phyloP scores from a whole-genome alignment of 2,888 invertebrate species.

The Panzeria rudis region DNA sequence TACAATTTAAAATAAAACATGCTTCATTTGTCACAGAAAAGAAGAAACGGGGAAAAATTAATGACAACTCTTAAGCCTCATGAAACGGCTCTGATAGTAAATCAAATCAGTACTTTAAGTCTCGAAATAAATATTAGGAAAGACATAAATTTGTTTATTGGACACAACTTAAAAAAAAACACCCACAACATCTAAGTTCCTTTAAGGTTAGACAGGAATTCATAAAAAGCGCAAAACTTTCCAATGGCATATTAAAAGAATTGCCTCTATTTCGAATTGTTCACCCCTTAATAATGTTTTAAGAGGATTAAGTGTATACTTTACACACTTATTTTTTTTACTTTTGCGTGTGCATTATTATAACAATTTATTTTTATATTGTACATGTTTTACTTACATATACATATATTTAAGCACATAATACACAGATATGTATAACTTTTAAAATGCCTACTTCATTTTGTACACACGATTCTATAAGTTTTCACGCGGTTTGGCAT shows the following conservation, averaged over 20 bases:
- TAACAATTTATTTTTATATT: slow-evolving; percentile 30
- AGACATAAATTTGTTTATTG: too few relatives aligned
- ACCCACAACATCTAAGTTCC: too few relatives aligned
- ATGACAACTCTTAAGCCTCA: background rate
- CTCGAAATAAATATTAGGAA: too few relatives aligned
- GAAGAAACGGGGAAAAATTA: background rate
- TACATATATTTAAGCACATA: background rate
- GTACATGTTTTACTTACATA: background rate
- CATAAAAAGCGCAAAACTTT: too few relatives aligned
- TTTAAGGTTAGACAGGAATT: too few relatives aligned
- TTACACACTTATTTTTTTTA: slow-evolving; percentile 9
- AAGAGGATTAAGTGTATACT: slow-evolving; percentile 7
- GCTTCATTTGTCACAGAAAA: slow-evolving; percentile 39
- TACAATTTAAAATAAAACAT: slow-evolving; percentile 36
- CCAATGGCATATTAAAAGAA: background rate
- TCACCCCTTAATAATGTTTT: background rate
- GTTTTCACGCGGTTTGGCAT: slow-evolving; percentile 66
- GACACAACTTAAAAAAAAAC: too few relatives aligned
- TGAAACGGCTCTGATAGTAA: background rate
- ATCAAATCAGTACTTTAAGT: too few relatives aligned
- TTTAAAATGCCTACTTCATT: slow-evolving; percentile 29
- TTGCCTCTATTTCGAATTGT: background rate
- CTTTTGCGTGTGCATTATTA: slow-evolving; percentile 5
- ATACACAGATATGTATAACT: background rate
- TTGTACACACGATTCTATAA: slow-evolving; percentile 37